These are phyloP conservation scores for Gymnocheta viridis DNA, from an alignment of 2,888 invertebrate genomes.

Conservation along the genomic window DNA sequence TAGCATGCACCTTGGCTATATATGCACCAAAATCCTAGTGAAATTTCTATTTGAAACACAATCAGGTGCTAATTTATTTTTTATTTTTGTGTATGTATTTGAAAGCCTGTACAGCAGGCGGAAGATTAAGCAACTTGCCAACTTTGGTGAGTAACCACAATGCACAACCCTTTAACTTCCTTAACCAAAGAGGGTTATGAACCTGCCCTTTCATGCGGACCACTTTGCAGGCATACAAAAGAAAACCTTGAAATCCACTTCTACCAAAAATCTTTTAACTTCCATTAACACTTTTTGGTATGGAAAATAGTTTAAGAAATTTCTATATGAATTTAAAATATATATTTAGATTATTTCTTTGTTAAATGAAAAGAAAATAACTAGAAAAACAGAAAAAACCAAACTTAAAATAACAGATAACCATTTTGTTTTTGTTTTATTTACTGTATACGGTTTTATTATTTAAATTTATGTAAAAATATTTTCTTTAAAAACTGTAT, in stretches of 20 bases:
- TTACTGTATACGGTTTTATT: conserved; percentile 69
- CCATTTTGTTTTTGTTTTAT: conserved; percentile 44
- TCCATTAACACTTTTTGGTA: conserved; percentile 35
- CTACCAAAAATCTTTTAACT: not conserved
- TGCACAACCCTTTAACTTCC: no score
- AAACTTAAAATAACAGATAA: conserved; percentile 66
- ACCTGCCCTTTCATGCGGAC: no score
- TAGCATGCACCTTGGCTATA: no score
- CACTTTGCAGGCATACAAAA: no score
- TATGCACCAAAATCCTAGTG: no score
- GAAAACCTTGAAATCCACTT: not conserved
- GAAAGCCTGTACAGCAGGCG: no score
- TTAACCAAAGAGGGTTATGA: no score
- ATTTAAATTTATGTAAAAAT: conserved; percentile 71
- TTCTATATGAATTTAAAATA: conserved; percentile 44
- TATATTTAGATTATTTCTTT: conserved; percentile 41
- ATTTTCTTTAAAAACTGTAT: conserved; percentile 71
- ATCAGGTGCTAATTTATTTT: no score
- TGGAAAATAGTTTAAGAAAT: conserved; percentile 47
- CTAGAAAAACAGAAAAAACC: conserved; percentile 72
- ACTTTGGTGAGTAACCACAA: no score
- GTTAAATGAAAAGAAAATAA: conserved; percentile 24
- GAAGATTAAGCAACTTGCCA: no score
- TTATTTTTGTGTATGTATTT: no score
- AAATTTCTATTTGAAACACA: no score